These are phyloP conservation scores for Polydrusus pterygomalis DNA, from an alignment of 2,888 invertebrate genomes.

Conservation along the genomic window DNA sequence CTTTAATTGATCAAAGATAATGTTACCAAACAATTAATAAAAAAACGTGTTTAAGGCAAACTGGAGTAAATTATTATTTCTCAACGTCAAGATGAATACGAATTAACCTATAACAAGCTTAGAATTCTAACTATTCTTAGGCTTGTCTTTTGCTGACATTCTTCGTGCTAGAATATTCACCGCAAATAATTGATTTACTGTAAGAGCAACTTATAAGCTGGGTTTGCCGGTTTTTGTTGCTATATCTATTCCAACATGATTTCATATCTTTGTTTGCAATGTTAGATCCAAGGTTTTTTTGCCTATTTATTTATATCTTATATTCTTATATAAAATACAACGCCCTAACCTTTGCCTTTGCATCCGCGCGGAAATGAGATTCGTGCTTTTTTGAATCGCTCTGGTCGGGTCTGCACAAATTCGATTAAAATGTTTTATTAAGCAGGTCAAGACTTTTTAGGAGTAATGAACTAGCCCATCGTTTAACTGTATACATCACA, in stretches of 20 bases:
- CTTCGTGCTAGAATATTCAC: conserved; percentile 42
- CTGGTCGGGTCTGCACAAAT: too few relatives aligned
- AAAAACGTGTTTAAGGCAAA: conserved; percentile 35
- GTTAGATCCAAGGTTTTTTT: conserved; percentile 16
- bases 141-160: conserved; percentile 55
- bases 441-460: too few relatives aligned
- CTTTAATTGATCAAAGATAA: conserved; percentile 34
- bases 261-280: conserved; percentile 18
- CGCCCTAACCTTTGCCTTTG: not conserved
- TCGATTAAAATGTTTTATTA: too few relatives aligned
- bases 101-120: conserved; percentile 50
- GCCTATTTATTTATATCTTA: not conserved
- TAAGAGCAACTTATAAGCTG: conserved; percentile 20
- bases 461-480: too few relatives aligned
- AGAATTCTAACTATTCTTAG: conserved; percentile 54
- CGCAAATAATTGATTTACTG: conserved; percentile 50
- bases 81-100: conserved; percentile 46
- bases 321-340: not conserved
- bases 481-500: too few relatives aligned
- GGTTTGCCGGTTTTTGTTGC: conserved; percentile 46
- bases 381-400: not conserved
- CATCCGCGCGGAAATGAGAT: not conserved
- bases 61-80: conserved; percentile 43
- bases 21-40: conserved; percentile 42
- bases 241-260: conserved; percentile 29